Conservation (phyloP, 2,888 invertebrate species). For the Mythimna impura region DNA sequence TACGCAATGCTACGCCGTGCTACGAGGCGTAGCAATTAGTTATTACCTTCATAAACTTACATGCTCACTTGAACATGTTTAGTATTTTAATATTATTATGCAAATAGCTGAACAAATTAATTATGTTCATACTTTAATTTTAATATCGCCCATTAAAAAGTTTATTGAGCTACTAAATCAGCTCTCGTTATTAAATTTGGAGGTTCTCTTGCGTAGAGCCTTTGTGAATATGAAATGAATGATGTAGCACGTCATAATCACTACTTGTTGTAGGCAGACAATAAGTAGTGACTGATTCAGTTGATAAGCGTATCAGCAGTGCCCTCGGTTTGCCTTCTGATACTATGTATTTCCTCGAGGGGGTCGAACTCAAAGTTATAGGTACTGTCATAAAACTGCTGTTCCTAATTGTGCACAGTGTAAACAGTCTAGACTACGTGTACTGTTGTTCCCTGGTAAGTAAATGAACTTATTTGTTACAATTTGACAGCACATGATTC, state of each 20-base stretch:
- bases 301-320: too few species aligned
- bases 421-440: too few species aligned
- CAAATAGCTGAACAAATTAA: conserved; percentile 51
- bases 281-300: too few species aligned
- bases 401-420: background rate
- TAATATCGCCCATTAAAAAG: conserved; percentile 32
- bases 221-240: background rate
- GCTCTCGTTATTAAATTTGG: conserved; percentile 11
- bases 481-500: too few species aligned
- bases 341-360: too few species aligned
- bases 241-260: background rate
- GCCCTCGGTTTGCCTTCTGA: background rate
- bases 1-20: conserved; percentile 27
- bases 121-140: conserved; percentile 36
- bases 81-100: conserved; percentile 36
- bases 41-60: conserved; percentile 39
- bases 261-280: background rate
- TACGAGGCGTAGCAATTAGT: conserved; percentile 39
- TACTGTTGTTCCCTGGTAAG: background rate
- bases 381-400: background rate
- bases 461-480: background rate
- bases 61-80: conserved; percentile 46
- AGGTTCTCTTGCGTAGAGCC: conserved; percentile 27
- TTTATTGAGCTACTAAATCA: conserved; percentile 45
- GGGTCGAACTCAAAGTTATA: background rate